Conservation (phyloP, 2,888 invertebrate genomes). For the Lampropteryx suffumata region DNA sequence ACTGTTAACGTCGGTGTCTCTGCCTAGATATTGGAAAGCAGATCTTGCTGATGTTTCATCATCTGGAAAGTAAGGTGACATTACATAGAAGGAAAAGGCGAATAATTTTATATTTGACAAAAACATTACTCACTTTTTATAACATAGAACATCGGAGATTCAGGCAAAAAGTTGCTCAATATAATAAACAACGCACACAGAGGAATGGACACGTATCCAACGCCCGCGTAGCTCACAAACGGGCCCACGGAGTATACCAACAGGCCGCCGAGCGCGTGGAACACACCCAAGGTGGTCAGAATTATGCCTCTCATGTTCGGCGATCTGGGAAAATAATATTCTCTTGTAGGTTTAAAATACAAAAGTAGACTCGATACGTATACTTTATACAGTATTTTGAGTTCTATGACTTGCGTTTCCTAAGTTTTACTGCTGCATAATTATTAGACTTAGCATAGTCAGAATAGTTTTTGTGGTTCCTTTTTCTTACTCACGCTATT, state of each 20-base stretch:
- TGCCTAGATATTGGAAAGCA: slow-evolving; percentile 17
- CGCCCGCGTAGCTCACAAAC: slow-evolving; percentile 13
- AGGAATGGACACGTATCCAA: slow-evolving; percentile 12
- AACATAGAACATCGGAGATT: no score
- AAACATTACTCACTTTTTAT: no score
- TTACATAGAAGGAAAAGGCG: neutral
- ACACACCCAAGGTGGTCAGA: slow-evolving; percentile 20
- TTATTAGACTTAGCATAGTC: no score
- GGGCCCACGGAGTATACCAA: slow-evolving; percentile 25
- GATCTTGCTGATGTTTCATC: slow-evolving; percentile 17
- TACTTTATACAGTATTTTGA: no score
- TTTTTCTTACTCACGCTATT: slow-evolving; percentile 34
- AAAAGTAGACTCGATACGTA: no score
- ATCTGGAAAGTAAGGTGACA: slow-evolving; percentile 1
- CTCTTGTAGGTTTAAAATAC: no score
- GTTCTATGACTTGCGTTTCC: no score
- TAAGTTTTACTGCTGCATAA: no score
- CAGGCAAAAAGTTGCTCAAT: slow-evolving; percentile 17
- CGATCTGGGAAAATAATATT: no score
- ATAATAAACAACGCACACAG: slow-evolving; percentile 5
- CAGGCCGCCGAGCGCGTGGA: slow-evolving; percentile 16
- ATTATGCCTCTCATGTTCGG: no score
- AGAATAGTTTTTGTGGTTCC: no score
- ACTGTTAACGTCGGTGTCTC: slow-evolving; percentile 16
- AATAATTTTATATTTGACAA: slow-evolving; percentile 12